Evolutionary conservation across 2,797 vertebrate genomes (phyloP), one percentile per base, ranked within the genome.

Genomic region (Eupleurogrammus muticus): DNA sequence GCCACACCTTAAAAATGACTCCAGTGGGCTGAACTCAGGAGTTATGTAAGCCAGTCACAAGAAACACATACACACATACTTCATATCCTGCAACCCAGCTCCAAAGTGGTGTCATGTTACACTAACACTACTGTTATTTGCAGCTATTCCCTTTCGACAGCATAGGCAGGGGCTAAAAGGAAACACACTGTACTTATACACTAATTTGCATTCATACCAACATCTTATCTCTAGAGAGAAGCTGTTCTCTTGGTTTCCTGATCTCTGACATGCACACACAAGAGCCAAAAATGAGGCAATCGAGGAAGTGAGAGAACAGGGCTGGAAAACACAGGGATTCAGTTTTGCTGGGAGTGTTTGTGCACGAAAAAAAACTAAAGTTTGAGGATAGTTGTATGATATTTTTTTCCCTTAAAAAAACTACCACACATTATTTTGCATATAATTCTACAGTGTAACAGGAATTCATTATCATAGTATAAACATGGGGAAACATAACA

Each of bases 21-120:
- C 16, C 11, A 10, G 16, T 13, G 28, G 16, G 16, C 5, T 14
- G 19, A 50, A 44, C 50, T 35, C 21, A 47, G 17, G 14, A 69
- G 50, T 80, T 83, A 72, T 54, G 62, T 13, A 77, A 85, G 10
- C 8, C 36, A 47, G 32, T 14, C 50, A 48, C 53, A 66, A 56
- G 61, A 75, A 63, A 67, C 34, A 55, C n/a, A 54, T 59, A 47
- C n/a, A 58, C 1, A 54, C 17, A 11, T 53, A 40, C 23, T 44
- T 56, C 5, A 49, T 1, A n/a, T 52, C 19, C 9, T 1, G 19
- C 10, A 4, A 35, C 14, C 23, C 28, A 21, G 36, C 48, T 55
- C 19, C 12, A 11, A 40, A 6, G 1, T 28, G 10, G 53, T 32
- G 23, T 65, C 54, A 46, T 2, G 24, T 75, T 84, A 50, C 51